Evolutionary conservation across 2,113 vertebrate genomes (phyloP).

Genomic region (Platichthys stellatus): DNA sequence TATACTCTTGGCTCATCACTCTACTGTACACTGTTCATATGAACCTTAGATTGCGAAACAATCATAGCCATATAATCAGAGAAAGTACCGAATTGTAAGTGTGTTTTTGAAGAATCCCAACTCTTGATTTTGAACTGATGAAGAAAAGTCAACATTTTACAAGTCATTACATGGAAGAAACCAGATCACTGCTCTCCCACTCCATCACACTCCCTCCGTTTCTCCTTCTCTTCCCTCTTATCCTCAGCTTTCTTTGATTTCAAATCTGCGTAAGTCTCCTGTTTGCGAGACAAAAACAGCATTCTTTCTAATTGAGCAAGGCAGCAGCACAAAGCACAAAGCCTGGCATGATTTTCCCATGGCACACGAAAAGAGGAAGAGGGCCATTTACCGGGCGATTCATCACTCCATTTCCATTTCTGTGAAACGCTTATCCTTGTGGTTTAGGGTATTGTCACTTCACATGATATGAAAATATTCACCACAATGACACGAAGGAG

Average conservation of each 20-base stretch:
- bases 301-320: slow-evolving; percentile 51
- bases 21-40: slow-evolving; percentile 17
- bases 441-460: slow-evolving; percentile 59
- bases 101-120: neutral
- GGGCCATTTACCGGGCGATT: slow-evolving; percentile 34
- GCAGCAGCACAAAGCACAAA: slow-evolving; percentile 63
- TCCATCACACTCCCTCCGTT: neutral
- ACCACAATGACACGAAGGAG: slow-evolving; percentile 47
- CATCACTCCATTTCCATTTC: slow-evolving; percentile 57
- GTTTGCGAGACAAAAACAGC: slow-evolving; percentile 55
- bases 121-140: neutral
- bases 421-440: slow-evolving; percentile 59
- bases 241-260: slow-evolving; percentile 54
- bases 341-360: slow-evolving; percentile 56
- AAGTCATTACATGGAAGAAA: slow-evolving; percentile 30
- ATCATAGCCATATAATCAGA: slow-evolving; percentile 8
- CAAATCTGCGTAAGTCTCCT: slow-evolving; percentile 48
- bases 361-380: slow-evolving; percentile 48
- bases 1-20: slow-evolving; percentile 17
- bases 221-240: slow-evolving; percentile 5
- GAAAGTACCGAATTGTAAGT: neutral
- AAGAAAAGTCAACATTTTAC: slow-evolving; percentile 22
- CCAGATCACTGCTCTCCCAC: slow-evolving; percentile 20
- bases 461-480: slow-evolving; percentile 62
- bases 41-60: neutral